phyloP scores from a whole-genome alignment of 2,888 invertebrate species.

The Rapana venosa region DNA sequence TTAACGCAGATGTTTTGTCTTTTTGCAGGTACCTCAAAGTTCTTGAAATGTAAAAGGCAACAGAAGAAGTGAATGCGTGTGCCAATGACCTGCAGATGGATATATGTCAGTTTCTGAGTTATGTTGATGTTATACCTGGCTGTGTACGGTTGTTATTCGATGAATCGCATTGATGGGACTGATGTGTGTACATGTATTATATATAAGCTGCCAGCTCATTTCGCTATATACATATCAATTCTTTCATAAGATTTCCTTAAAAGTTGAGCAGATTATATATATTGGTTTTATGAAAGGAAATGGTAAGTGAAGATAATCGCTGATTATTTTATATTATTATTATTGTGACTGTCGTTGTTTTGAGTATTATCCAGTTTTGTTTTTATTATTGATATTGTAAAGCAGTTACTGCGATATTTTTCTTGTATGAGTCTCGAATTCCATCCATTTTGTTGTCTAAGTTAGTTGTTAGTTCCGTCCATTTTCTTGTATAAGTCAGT shows the following conservation, averaged over 20 bases:
- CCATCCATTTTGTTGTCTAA: background rate
- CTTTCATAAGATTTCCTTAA: background rate
- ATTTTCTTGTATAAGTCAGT: background rate
- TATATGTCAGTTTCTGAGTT: background rate
- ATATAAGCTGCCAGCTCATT: background rate
- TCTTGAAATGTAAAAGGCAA: constrained; percentile 46
- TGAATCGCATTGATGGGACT: background rate
- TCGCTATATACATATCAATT: background rate
- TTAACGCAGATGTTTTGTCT: background rate
- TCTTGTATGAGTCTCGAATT: background rate
- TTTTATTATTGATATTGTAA: background rate
- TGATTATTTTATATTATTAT: background rate
- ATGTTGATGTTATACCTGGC: background rate
- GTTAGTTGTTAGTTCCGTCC: background rate
- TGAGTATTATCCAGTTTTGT: too few relatives aligned
- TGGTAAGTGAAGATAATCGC: background rate
- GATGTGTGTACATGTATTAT: too few relatives aligned
- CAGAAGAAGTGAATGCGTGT: constrained; percentile 16
- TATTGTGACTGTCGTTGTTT: background rate
- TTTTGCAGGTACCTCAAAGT: constrained; percentile 50
- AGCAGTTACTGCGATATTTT: too few relatives aligned
- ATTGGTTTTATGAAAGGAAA: background rate
- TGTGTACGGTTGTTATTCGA: background rate
- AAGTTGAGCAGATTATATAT: background rate
- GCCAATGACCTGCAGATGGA: background rate